Evolutionary conservation across 2,113 vertebrate genomes (phyloP), one percentile per base, ranked within the genome.

Genomic region (Mirza zaza): DNA sequence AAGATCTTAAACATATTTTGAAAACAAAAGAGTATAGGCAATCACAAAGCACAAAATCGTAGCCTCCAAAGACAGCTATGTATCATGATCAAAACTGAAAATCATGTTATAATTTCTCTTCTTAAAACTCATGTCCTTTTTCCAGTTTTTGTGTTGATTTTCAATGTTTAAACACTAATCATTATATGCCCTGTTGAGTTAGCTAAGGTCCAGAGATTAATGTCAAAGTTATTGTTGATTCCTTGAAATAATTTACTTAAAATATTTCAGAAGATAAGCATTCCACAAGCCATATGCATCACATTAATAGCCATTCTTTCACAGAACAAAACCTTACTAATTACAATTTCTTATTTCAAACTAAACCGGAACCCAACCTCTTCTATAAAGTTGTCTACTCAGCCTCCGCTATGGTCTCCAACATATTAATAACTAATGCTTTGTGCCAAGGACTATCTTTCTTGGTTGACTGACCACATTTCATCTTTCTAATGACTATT

Each of bases 171-270:
- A 96, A n/a, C 45, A 85, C 80, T 86, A 73, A 50, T 93, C 12
- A 73, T 92, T 67, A 45, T 29, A 71, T 87, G 42, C 18, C 42
- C 29, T 42, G 8, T 57, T 77, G 80, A 91, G 59, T 27, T 89
- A 36, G 61, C 55, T 71, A 88, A 42, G 23, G 68, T 85, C 48
- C 61, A 77, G 68, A 82, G 36, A 45, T 85, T 73, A 88, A 55
- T 61, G 68, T 59, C 71, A 57, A 88, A 94, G 34, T 81, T 70
- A 63, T 67, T 57, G 25, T 71, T 70, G 71, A 81, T 65, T 68
- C 34, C 87, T 76, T 90, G 52, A 94, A 95, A 96, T 87, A 83
- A 42, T 77, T 90, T 52, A 80, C 87, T 67, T 90, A 42, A 90
- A 90, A 65, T 79, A 76, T 87, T 95, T 83, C 73, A 86, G 76